Conservation (phyloP, 2,113 vertebrate genomes). For the Thunnus maccoyii region DNA sequence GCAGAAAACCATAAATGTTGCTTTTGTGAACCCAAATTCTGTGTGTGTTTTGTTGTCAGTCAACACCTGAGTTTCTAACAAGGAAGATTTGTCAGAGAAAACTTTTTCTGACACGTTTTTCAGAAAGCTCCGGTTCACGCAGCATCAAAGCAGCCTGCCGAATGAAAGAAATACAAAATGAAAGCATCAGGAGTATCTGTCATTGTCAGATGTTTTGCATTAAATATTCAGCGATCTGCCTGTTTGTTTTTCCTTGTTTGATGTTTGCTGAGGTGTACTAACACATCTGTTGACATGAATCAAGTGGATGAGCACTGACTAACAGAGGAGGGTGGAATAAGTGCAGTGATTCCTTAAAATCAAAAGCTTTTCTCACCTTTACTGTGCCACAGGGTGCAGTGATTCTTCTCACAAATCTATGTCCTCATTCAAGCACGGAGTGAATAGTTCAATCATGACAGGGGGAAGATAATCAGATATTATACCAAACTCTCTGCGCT, state of each 20-base stretch:
- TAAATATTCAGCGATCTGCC: conserved; percentile 58
- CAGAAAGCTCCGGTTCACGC: conserved; percentile 35
- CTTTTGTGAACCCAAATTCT: background rate
- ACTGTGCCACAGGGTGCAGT: too few relatives aligned
- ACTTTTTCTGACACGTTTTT: conserved; percentile 48
- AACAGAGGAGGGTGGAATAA: conserved; percentile 7
- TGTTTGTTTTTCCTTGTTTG: conserved; percentile 63
- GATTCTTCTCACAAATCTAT: background rate
- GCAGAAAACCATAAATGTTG: conserved; percentile 29
- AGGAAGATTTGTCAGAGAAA: conserved; percentile 55
- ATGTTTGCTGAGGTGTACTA: conserved; percentile 54
- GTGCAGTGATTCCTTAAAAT: conserved; percentile 25
- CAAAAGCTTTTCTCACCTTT: background rate
- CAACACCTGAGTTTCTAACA: conserved; percentile 45
- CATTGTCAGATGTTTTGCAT: conserved; percentile 58
- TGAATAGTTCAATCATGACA: background rate
- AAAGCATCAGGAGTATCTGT: conserved; percentile 50
- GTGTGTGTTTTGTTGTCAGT: conserved; percentile 35
- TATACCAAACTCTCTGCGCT: background rate
- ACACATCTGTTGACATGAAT: conserved; percentile 55
- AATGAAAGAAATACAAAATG: conserved; percentile 58
- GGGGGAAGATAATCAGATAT: background rate
- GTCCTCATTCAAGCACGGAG: background rate
- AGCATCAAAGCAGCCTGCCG: conserved; percentile 53
- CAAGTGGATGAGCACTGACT: conserved; percentile 15